These are phyloP conservation scores for Zoanthus solanderi DNA, from an alignment of 92 coral and sea anemone species.

Conservation along the genomic window DNA sequence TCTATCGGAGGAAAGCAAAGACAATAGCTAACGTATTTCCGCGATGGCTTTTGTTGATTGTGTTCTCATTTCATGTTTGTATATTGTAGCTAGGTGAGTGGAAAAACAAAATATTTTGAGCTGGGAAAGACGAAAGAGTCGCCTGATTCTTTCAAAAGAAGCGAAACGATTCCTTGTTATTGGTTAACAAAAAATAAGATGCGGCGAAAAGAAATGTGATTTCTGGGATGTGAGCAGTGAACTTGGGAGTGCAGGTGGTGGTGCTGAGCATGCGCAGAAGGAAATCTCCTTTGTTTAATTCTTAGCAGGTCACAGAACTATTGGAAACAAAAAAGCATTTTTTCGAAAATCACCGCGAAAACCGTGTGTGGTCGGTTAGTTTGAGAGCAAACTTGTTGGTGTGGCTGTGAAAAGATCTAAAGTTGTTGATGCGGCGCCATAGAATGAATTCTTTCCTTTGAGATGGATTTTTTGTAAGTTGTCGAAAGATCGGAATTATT, in stretches of 20 bases:
- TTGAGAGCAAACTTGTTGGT: constrained; percentile 19
- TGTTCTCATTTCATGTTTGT: background rate
- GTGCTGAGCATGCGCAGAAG: constrained; percentile 12
- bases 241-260: constrained; percentile 36
- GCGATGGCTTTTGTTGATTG: background rate
- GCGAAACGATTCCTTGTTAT: no score
- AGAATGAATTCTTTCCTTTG: background rate
- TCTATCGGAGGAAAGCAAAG: constrained; percentile 3
- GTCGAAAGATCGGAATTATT: background rate
- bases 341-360: constrained; percentile 34
- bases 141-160: no score
- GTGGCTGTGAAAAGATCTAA: background rate
- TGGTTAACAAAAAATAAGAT: no score
- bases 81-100: background rate
- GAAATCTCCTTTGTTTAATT: constrained; percentile 1
- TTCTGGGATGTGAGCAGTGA: background rate
- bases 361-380: constrained; percentile 31
- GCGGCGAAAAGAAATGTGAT: background rate
- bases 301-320: background rate
- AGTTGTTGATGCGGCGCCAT: background rate
- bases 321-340: constrained; percentile 17
- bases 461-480: background rate
- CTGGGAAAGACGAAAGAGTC: background rate
- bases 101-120: background rate
- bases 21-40: constrained; percentile 6